Conservation (phyloP, 2,888 invertebrate genomes). For the Hyles lineata region DNA sequence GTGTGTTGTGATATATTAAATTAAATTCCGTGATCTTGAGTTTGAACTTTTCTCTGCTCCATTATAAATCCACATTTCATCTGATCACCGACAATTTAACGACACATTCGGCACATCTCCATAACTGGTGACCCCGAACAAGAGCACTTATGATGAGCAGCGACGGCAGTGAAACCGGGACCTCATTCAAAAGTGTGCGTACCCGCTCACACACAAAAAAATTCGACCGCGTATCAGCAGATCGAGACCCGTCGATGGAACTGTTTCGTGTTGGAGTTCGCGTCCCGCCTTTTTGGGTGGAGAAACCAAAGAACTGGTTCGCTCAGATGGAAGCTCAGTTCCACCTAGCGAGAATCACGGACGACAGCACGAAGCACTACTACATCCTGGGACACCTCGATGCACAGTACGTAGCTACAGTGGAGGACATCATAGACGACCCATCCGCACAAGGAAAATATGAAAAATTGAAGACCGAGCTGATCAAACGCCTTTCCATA, state of each 20-base stretch:
- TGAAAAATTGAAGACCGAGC: not conserved
- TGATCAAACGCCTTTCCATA: constrained; percentile 36
- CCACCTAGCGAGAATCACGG: not conserved
- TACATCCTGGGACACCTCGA: not conserved
- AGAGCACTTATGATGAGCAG: too few relatives aligned
- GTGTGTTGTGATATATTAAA: too few relatives aligned
- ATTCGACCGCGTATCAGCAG: not conserved
- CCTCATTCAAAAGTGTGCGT: too few relatives aligned
- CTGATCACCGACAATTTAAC: too few relatives aligned
- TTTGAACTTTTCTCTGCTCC: too few relatives aligned
- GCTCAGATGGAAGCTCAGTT: not conserved
- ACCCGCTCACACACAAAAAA: too few relatives aligned
- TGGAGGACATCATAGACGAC: not conserved
- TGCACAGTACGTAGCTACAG: not conserved
- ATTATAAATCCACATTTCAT: too few relatives aligned
- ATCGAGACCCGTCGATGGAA: not conserved
- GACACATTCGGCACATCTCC: too few relatives aligned
- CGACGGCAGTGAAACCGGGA: too few relatives aligned
- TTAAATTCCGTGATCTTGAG: too few relatives aligned
- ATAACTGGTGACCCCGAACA: too few relatives aligned
- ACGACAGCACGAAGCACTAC: not conserved
- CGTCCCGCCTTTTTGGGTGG: not conserved
- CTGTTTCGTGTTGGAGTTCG: not conserved
- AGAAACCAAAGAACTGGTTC: not conserved
- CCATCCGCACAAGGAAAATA: not conserved